Conservation (phyloP, 23 tunicate genomes). For the Halocynthia aurantium region DNA sequence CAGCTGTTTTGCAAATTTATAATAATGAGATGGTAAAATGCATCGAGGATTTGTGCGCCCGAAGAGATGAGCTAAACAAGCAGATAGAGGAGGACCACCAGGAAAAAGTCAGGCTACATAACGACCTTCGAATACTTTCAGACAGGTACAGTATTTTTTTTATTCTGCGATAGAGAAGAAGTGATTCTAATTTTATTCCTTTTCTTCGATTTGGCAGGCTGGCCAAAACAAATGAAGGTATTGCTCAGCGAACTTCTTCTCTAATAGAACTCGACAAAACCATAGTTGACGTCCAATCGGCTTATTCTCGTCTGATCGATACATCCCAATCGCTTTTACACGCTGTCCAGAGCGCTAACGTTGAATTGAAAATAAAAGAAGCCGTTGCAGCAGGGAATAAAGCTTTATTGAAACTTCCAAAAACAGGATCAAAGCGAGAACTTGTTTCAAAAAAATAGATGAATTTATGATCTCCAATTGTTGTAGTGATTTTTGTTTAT, state of each 20-base stretch:
- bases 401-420: constrained; percentile 30
- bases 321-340: constrained; percentile 75
- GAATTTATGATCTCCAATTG: no score
- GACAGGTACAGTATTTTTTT: constrained; percentile 14
- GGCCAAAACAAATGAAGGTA: constrained; percentile 66
- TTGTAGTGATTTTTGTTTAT: no score
- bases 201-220: constrained; percentile 40
- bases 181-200: no score
- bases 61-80: constrained; percentile 70
- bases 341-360: constrained; percentile 54
- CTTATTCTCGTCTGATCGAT: constrained; percentile 75
- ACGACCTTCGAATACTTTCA: constrained; percentile 68
- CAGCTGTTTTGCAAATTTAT: constrained; percentile 62
- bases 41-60: constrained; percentile 73
- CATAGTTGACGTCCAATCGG: constrained; percentile 72
- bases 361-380: constrained; percentile 47
- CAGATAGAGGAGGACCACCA: constrained; percentile 70
- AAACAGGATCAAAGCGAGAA: constrained; percentile 26
- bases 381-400: constrained; percentile 11
- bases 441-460: constrained; percentile 18
- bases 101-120: constrained; percentile 71
- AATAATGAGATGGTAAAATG: constrained; percentile 96
- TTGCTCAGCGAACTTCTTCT: constrained; percentile 78
- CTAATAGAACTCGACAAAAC: constrained; percentile 73
- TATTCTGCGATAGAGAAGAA: no score